These are phyloP conservation scores for Malacoraja senta DNA, from an alignment of 2,797 vertebrate genomes.

Conservation along the genomic window DNA sequence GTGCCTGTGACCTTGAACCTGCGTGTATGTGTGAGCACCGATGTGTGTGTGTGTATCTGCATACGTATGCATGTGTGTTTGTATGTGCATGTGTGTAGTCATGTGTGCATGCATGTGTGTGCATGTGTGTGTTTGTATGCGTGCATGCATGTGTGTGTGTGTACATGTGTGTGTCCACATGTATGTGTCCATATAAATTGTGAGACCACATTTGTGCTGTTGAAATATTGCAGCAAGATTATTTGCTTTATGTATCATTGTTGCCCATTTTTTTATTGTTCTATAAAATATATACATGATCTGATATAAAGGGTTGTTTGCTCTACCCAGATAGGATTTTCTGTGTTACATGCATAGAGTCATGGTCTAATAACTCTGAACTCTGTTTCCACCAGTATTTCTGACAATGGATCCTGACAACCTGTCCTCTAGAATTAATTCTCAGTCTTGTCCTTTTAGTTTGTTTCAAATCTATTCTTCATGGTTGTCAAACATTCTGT, in stretches of 20 bases:
- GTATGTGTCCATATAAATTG: not conserved
- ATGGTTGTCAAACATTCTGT: not conserved
- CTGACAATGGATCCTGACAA: not conserved
- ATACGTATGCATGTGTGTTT: too few species aligned
- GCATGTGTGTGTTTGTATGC: too few species aligned
- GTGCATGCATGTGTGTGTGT: too few species aligned
- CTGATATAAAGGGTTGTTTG: not conserved
- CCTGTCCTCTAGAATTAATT: not conserved
- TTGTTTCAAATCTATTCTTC: not conserved
- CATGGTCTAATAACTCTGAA: not conserved
- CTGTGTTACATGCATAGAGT: not conserved
- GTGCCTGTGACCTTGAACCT: too few species aligned
- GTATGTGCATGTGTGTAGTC: too few species aligned
- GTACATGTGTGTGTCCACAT: too few species aligned
- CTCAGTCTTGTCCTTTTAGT: not conserved
- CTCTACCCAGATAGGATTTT: not conserved
- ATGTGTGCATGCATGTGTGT: too few species aligned
- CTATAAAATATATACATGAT: not conserved
- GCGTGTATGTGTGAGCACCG: too few species aligned
- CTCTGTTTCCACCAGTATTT: not conserved
- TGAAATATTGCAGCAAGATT: not conserved
- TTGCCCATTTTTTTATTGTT: not conserved
- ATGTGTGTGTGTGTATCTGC: too few species aligned
- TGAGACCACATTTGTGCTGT: not conserved
- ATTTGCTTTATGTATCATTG: not conserved